Conservation (phyloP, 1,140 invertebrate species). For the Aphelenchoides avenae region DNA sequence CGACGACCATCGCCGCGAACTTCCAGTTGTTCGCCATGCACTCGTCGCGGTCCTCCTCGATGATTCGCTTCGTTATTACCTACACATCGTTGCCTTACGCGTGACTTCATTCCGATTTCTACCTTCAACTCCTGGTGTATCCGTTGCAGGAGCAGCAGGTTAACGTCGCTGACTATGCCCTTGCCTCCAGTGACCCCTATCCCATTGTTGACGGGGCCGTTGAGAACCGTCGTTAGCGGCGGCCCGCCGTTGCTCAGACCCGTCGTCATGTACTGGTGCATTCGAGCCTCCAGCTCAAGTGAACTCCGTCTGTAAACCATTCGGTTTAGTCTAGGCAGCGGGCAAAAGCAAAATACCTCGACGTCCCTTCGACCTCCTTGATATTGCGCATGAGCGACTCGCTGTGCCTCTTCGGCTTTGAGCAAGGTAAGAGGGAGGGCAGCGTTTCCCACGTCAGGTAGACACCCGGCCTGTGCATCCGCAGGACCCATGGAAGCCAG, state of each 20-base stretch:
- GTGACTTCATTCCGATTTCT: not conserved
- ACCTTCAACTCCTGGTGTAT: slow-evolving; percentile 57
- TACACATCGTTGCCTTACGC: slow-evolving; percentile 30
- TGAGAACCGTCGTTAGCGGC: no score
- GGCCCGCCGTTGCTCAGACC: slow-evolving; percentile 18
- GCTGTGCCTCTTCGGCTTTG: slow-evolving; percentile 52
- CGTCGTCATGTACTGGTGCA: slow-evolving; percentile 46
- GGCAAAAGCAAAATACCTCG: slow-evolving; percentile 21
- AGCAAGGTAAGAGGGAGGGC: slow-evolving; percentile 50
- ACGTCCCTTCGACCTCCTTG: slow-evolving; percentile 47
- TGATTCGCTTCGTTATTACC: slow-evolving; percentile 57
- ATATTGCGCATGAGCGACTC: slow-evolving; percentile 55
- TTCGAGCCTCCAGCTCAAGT: slow-evolving; percentile 45
- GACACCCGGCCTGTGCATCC: slow-evolving; percentile 55
- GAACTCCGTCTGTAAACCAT: slow-evolving; percentile 22
- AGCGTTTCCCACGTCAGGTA: slow-evolving; percentile 50
- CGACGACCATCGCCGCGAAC: slow-evolving; percentile 64
- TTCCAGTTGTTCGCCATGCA: slow-evolving; percentile 63
- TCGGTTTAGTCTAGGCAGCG: slow-evolving; percentile 15
- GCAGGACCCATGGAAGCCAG: slow-evolving; percentile 53
- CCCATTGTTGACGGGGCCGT: no score
- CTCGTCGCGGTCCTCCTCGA: slow-evolving; percentile 57
- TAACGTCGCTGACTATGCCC: no score
- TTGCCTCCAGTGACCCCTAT: no score
- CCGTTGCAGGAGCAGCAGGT: slow-evolving; percentile 38